These are phyloP conservation scores for Balaeniceps rex DNA, from an alignment of 2,113 vertebrate species.

Conservation along the genomic window DNA sequence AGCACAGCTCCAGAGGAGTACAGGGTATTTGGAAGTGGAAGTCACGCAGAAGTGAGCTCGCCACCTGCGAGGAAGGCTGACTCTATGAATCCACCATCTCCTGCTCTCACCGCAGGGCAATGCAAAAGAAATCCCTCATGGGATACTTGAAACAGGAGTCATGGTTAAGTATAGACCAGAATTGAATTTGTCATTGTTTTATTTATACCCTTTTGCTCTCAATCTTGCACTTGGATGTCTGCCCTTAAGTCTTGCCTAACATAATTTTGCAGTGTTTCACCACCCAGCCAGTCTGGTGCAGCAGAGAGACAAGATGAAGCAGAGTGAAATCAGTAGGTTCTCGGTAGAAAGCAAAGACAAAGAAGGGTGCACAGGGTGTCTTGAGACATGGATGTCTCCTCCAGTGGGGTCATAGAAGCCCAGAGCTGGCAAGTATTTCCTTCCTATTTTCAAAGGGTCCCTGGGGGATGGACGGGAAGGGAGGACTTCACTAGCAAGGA, in stretches of 20 bases:
- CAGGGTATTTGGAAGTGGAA: not conserved
- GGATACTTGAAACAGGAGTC: not conserved
- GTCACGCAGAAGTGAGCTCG: not conserved
- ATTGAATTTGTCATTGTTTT: not conserved
- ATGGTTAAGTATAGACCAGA: not conserved
- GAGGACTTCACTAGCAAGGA: not conserved
- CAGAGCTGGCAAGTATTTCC: not conserved
- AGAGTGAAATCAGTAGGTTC: not conserved
- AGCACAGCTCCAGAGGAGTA: not conserved
- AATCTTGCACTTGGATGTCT: not conserved
- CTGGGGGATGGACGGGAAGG: not conserved
- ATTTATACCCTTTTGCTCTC: slow-evolving; percentile 1
- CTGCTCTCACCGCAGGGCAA: not conserved
- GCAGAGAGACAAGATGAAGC: not conserved
- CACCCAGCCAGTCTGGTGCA: not conserved
- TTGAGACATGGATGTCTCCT: not conserved
- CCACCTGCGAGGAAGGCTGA: not conserved
- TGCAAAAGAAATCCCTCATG: not conserved
- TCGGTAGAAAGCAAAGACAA: not conserved
- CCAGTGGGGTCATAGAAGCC: not conserved
- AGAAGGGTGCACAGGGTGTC: not conserved
- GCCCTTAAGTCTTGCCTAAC: not conserved
- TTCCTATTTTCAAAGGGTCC: not conserved
- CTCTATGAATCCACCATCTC: not conserved
- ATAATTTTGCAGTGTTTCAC: not conserved